Percentiles rank a stretch among this genome's conserved stretches.
Conservation (phyloP, 2,113 vertebrate genomes). For the Chamaea fasciata region DNA sequence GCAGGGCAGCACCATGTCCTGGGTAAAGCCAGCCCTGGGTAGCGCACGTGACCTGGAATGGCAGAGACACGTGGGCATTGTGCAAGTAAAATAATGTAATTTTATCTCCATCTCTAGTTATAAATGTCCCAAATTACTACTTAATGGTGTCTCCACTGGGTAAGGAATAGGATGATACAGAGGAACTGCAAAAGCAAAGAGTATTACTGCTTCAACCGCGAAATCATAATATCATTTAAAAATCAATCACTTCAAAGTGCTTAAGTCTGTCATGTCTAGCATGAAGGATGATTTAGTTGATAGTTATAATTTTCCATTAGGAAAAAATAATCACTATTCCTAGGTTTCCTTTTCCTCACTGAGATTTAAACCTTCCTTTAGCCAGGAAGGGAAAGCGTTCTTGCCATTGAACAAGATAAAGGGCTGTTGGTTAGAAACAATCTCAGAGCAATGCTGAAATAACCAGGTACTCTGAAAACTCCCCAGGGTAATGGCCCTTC, state of each 20-base stretch:
- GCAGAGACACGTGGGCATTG: background rate
- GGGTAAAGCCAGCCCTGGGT: background rate
- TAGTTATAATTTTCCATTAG: slow-evolving; percentile 18
- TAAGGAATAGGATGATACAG: background rate
- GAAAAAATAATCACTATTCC: background rate
- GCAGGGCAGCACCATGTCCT: background rate
- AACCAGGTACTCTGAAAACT: background rate
- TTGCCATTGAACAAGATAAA: background rate
- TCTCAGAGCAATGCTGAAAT: background rate
- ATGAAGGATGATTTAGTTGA: slow-evolving; percentile 3
- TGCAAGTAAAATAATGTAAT: background rate
- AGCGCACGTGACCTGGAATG: rapidly evolving
- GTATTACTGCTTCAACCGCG: background rate
- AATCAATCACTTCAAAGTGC: slow-evolving; percentile 2
- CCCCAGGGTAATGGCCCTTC: background rate
- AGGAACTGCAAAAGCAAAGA: background rate
- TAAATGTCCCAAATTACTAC: background rate
- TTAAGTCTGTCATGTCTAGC: background rate
- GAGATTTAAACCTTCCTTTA: background rate
- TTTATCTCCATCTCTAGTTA: background rate
- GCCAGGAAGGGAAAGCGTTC: background rate
- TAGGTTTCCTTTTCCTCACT: background rate
- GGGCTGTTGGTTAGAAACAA: background rate
- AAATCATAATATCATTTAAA: slow-evolving; percentile 18
- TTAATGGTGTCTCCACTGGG: background rate